phyloP scores from a whole-genome alignment of 2,113 vertebrate genomes.

The Prinia subflava region DNA sequence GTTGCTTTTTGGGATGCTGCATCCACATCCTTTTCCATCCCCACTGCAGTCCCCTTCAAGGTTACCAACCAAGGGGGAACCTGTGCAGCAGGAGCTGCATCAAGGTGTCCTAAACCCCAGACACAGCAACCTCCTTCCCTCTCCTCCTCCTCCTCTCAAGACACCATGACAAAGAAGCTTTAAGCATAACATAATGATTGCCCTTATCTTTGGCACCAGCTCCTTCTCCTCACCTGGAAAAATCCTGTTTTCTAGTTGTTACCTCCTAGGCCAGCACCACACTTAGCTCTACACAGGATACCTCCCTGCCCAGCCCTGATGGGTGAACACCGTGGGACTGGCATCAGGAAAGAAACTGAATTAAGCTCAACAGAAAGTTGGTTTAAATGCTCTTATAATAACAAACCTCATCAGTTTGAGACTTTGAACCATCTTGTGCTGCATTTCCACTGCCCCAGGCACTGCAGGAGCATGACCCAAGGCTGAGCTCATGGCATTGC shows the following conservation, averaged over 20 bases:
- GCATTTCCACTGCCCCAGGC: not conserved
- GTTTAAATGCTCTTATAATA: not conserved
- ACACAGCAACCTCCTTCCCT: not conserved
- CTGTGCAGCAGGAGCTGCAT: not conserved
- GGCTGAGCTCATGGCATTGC: not conserved
- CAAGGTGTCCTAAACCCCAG: not conserved
- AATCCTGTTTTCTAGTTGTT: not conserved
- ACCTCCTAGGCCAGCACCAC: not conserved
- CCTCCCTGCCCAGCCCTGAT: not conserved
- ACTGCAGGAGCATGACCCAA: not conserved
- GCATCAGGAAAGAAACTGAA: not conserved
- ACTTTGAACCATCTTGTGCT: not conserved
- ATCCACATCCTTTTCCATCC: not conserved
- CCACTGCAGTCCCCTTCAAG: rapidly evolving
- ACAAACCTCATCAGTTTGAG: not conserved
- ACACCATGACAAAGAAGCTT: not conserved
- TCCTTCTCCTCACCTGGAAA: not conserved
- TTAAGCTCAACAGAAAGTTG: not conserved
- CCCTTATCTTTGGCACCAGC: not conserved
- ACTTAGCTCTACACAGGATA: rapidly evolving
- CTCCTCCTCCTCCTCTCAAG: not conserved
- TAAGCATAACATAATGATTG: not conserved
- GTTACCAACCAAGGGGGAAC: not conserved
- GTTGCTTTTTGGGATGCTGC: rapidly evolving
- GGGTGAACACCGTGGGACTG: not conserved